Percentiles rank a stretch among this genome's conserved stretches.
Conservation (phyloP, 1,140 invertebrate genomes). For the Sesamia nonagrioides region DNA sequence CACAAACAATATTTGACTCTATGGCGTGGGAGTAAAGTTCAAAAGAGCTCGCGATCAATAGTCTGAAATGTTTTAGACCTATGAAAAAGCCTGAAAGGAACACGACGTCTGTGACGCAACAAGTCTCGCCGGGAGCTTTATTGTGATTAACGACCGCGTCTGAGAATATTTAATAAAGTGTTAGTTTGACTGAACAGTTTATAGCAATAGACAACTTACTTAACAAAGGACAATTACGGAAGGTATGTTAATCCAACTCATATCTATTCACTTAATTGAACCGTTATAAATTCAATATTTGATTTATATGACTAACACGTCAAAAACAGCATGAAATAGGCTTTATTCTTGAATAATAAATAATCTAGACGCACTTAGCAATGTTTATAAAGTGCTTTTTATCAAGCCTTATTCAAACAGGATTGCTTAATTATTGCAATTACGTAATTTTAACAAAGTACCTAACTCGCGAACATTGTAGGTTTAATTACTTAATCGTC, state of each 20-base stretch:
- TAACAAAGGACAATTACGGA: slow-evolving; percentile 10
- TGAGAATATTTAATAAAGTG: not conserved
- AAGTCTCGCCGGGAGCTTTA: slow-evolving; percentile 7
- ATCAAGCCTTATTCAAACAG: slow-evolving; percentile 28
- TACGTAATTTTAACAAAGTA: slow-evolving; percentile 36
- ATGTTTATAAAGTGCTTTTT: slow-evolving; percentile 38
- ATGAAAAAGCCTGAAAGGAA: slow-evolving; percentile 11
- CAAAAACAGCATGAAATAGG: slow-evolving; percentile 15
- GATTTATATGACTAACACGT: slow-evolving; percentile 37
- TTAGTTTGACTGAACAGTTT: not conserved
- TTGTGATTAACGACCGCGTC: not conserved
- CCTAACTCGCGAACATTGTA: not conserved
- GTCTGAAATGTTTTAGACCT: not conserved
- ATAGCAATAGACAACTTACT: not conserved
- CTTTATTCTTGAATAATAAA: slow-evolving; percentile 43
- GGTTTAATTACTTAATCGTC: slow-evolving; percentile 29
- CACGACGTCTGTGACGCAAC: slow-evolving; percentile 8
- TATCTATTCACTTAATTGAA: slow-evolving; percentile 29
- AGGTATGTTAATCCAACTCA: slow-evolving; percentile 14
- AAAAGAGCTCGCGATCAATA: slow-evolving; percentile 3
- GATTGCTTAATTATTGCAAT: slow-evolving; percentile 42
- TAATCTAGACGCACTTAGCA: not conserved
- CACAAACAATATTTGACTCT: not conserved
- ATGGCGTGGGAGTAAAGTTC: not conserved
- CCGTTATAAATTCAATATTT: slow-evolving; percentile 42